Evolutionary conservation across 92 coral and sea anemone species (phyloP).

Genomic region (Parazoanthus darwini): DNA sequence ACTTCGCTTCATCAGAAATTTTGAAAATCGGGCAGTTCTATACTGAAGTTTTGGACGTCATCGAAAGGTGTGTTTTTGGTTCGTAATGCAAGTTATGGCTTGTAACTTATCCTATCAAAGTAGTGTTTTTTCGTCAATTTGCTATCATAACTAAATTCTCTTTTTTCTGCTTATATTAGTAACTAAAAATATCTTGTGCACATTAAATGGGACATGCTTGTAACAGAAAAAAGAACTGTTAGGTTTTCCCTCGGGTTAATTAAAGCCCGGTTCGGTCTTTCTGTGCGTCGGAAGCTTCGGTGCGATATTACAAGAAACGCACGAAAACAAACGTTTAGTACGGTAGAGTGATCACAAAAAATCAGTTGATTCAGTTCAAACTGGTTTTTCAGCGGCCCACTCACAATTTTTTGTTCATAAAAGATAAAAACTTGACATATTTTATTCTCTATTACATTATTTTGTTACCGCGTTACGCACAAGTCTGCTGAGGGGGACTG

Average conservation of each 20-base stretch:
- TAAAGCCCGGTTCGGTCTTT: neutral
- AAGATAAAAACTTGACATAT: no score
- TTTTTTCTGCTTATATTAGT: neutral
- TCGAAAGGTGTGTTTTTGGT: no score
- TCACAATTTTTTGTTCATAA: no score
- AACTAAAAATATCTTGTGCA: neutral
- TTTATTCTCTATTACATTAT: no score
- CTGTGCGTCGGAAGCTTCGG: no score
- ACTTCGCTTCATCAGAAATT: no score
- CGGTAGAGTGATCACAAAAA: neutral
- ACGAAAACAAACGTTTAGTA: neutral
- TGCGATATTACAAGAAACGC: neutral
- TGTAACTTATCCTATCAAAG: no score
- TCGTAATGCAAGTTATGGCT: no score
- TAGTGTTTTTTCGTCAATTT: no score
- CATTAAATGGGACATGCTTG: neutral
- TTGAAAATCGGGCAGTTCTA: no score
- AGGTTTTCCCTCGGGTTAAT: neutral
- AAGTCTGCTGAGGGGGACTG: neutral
- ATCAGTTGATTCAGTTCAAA: neutral
- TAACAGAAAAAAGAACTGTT: neutral
- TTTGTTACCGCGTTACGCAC: neutral
- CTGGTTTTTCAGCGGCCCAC: neutral
- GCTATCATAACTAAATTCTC: no score
- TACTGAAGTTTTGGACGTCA: no score